phyloP scores from a whole-genome alignment of 2,113 vertebrate species.

The Apaloderma vittatum region DNA sequence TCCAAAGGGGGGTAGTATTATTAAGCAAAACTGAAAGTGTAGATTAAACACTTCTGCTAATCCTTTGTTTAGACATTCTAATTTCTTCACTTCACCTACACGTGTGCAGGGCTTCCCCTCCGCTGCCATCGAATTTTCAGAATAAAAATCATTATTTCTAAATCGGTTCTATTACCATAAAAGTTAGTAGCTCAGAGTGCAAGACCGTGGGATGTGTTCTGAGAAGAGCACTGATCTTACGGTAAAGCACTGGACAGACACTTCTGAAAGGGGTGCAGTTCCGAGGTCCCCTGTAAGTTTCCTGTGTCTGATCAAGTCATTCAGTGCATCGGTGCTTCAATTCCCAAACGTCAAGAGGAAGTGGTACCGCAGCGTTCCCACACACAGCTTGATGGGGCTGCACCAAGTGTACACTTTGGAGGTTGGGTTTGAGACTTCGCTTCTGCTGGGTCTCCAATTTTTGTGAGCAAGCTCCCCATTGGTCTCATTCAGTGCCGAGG shows the following conservation, averaged over 20 bases:
- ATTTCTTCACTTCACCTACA: slow-evolving; percentile 9
- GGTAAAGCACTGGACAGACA: neutral
- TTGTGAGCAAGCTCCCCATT: neutral
- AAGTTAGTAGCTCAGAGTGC: neutral
- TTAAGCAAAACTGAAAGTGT: slow-evolving; percentile 30
- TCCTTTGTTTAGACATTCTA: neutral
- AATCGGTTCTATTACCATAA: neutral
- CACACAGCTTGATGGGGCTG: neutral
- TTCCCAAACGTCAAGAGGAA: neutral
- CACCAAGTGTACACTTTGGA: neutral
- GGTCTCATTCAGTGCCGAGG: neutral
- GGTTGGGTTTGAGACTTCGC: neutral
- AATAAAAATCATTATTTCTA: neutral
- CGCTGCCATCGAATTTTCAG: neutral
- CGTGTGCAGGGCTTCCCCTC: neutral
- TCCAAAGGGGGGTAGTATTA: neutral
- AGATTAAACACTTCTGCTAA: neutral
- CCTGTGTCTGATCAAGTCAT: neutral
- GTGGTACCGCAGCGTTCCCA: neutral
- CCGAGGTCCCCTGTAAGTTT: neutral
- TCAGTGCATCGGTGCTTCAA: neutral
- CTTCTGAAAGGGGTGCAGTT: neutral
- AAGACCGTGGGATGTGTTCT: neutral
- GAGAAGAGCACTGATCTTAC: neutral
- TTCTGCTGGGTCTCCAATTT: neutral